A percentile compares a stretch with the other conserved stretches of the same genome.
Conservation (phyloP, 2,797 vertebrate genomes). For the Eurystomus glaucurus region DNA sequence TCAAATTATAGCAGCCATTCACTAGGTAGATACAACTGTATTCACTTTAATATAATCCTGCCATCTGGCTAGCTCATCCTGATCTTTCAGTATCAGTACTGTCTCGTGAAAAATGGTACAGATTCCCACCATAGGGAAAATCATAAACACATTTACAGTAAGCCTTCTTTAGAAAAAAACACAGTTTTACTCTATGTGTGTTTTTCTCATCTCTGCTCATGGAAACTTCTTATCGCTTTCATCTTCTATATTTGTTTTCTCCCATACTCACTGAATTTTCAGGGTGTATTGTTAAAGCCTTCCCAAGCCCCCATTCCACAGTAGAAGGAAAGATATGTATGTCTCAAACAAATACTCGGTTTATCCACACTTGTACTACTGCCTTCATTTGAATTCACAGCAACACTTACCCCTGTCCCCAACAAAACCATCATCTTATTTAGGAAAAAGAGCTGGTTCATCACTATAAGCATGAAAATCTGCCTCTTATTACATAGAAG, state of each 20-base stretch:
- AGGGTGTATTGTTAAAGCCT: neutral
- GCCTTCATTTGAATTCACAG: neutral
- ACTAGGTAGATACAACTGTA: neutral
- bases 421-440: neutral
- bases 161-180: neutral
- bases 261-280: neutral
- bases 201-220: neutral
- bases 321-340: neutral
- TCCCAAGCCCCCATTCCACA: neutral
- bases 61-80: neutral
- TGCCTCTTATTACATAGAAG: neutral
- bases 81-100: neutral
- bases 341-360: neutral
- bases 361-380: neutral
- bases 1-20: neutral
- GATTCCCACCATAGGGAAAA: neutral
- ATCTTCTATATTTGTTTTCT: neutral
- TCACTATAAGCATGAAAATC: neutral
- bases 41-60: neutral
- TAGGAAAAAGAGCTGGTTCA: neutral
- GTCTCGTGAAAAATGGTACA: neutral
- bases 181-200: neutral
- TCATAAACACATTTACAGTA: neutral
- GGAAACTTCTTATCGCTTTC: neutral
- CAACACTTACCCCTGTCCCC: neutral